Percentiles rank a stretch among this genome's conserved stretches.
Conservation (phyloP, 2,797 vertebrate species). For the Centroberyx gerrardi region DNA sequence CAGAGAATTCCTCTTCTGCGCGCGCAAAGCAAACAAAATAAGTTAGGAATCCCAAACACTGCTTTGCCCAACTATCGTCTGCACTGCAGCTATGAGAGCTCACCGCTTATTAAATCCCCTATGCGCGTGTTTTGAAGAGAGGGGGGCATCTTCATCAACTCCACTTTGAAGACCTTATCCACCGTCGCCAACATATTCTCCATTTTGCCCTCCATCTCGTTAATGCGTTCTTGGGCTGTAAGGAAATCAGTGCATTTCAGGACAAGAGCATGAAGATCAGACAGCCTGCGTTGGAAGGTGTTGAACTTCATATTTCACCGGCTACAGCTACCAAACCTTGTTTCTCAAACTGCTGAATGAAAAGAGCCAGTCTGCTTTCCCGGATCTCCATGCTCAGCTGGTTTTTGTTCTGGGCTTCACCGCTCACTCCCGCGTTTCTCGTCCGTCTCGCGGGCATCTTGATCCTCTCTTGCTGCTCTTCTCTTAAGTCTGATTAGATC, state of each 20-base stretch:
- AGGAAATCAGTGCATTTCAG: neutral
- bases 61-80: neutral
- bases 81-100: neutral
- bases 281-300: too few relatives aligned
- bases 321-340: constrained; percentile 70
- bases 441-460: constrained; percentile 36
- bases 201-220: constrained; percentile 81
- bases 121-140: constrained; percentile 81
- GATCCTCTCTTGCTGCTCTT: neutral
- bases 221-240: constrained; percentile 83
- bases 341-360: constrained; percentile 84
- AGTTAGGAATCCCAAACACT: neutral
- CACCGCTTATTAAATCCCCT: constrained; percentile 79
- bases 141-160: constrained; percentile 85
- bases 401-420: neutral
- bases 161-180: constrained; percentile 84
- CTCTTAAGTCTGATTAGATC: fast-evolving
- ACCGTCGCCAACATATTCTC: constrained; percentile 81
- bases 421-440: constrained; percentile 20
- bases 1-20: constrained; percentile 63
- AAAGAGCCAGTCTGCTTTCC: constrained; percentile 57
- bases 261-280: neutral
- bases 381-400: constrained; percentile 44
- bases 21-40: neutral
- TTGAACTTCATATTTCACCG: neutral